phyloP scores from a whole-genome alignment of 2,113 vertebrate species.

The Cheilinus undulatus region DNA sequence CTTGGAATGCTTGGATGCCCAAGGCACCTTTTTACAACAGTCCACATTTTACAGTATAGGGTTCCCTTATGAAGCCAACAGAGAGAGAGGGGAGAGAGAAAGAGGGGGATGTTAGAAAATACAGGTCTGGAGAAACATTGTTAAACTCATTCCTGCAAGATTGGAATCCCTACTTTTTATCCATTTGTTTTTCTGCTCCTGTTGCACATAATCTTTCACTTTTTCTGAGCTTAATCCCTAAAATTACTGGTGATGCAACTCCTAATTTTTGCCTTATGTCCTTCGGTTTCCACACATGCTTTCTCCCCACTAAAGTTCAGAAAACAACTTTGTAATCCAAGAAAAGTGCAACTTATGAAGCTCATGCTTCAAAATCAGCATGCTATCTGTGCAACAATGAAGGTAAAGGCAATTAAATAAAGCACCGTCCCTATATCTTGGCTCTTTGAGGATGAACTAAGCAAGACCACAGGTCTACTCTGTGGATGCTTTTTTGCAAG shows the following conservation, averaged over 20 bases:
- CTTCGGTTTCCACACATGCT: neutral
- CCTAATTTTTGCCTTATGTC: neutral
- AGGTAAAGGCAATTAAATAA: too few relatives aligned
- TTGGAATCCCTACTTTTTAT: slow-evolving; percentile 32
- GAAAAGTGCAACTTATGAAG: neutral
- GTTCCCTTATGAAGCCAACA: slow-evolving; percentile 55
- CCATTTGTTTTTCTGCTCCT: slow-evolving; percentile 9
- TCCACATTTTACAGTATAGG: slow-evolving; percentile 61
- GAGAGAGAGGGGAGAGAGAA: slow-evolving; percentile 12
- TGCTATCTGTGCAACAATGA: too few relatives aligned
- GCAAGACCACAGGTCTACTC: slow-evolving; percentile 50
- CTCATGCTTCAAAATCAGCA: neutral
- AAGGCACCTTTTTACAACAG: slow-evolving; percentile 68
- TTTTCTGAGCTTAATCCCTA: neutral
- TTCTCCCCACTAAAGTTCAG: neutral
- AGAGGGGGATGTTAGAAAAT: slow-evolving; percentile 39
- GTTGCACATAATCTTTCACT: slow-evolving; percentile 4
- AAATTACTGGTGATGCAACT: slow-evolving; percentile 18
- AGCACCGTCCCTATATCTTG: too few relatives aligned
- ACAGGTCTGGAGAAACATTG: slow-evolving; percentile 60
- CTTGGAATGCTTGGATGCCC: slow-evolving; percentile 60
- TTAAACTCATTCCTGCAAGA: slow-evolving; percentile 50
- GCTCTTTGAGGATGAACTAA: slow-evolving; percentile 54
- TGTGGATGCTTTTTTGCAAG: slow-evolving; percentile 56
- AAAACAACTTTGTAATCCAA: neutral